phyloP scores from a whole-genome alignment of 2,888 invertebrate species.

The Drepana falcataria region DNA sequence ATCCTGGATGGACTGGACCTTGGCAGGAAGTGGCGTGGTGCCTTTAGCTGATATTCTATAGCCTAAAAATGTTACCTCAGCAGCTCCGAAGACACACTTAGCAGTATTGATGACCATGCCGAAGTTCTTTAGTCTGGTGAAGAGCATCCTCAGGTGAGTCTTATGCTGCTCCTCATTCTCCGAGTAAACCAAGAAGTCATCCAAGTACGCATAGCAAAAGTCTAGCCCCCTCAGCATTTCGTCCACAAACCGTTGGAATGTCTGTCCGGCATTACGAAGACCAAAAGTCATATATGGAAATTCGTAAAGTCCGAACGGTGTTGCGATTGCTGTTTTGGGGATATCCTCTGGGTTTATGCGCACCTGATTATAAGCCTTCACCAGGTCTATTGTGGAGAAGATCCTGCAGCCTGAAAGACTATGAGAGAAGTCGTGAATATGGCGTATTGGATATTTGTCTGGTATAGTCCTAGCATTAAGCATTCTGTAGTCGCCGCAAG shows the following conservation, averaged over 20 bases:
- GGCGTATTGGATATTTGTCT: conserved; percentile 32
- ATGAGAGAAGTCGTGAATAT: conserved; percentile 37
- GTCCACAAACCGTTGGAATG: conserved; percentile 44
- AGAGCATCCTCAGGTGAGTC: too few species aligned
- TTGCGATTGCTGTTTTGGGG: conserved; percentile 13
- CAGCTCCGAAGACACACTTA: conserved; percentile 11
- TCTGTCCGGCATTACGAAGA: conserved; percentile 28
- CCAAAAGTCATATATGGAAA: conserved; percentile 16
- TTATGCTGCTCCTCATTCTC: too few species aligned
- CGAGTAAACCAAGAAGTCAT: too few species aligned
- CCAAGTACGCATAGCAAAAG: too few species aligned
- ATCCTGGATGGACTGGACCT: background rate
- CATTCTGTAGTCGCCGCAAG: conserved; percentile 27
- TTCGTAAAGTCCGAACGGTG: conserved; percentile 12
- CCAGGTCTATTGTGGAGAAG: conserved; percentile 36
- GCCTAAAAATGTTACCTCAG: conserved; percentile 5
- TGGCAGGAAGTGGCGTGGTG: background rate
- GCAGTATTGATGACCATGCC: conserved; percentile 12
- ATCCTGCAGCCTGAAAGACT: conserved; percentile 21
- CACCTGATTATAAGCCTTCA: conserved; percentile 18
- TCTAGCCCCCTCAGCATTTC: conserved; percentile 4
- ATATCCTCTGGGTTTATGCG: conserved; percentile 8
- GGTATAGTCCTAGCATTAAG: conserved; percentile 30
- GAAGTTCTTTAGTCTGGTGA: conserved; percentile 2
- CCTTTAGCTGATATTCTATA: background rate